Conservation (phyloP, 2,888 invertebrate species). For the Leucophenga maculata region DNA sequence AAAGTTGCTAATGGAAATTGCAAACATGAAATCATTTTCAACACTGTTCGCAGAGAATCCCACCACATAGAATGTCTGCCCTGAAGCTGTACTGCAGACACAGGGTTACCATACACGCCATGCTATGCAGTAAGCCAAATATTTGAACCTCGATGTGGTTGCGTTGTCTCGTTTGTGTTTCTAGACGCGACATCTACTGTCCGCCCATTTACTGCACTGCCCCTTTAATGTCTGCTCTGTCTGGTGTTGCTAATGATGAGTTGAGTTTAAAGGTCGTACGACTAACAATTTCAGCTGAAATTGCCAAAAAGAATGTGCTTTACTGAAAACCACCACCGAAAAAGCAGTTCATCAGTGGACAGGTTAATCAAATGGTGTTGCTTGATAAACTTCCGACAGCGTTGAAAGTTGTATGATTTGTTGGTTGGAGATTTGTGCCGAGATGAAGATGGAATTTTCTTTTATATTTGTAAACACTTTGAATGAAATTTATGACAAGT, state of each 20-base stretch:
- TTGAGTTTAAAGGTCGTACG: slow-evolving; percentile 8
- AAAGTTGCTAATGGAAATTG: slow-evolving; percentile 64
- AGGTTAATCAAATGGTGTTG: slow-evolving; percentile 32
- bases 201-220: neutral
- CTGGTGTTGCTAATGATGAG: slow-evolving; percentile 16
- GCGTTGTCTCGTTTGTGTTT: no score
- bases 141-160: neutral
- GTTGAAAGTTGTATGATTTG: no score
- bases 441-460: no score
- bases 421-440: no score
- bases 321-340: slow-evolving; percentile 36
- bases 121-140: neutral
- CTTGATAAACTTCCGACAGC: neutral
- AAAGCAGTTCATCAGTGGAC: slow-evolving; percentile 30
- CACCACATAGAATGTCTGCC: slow-evolving; percentile 52
- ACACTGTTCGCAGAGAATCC: slow-evolving; percentile 47
- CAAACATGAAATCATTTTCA: slow-evolving; percentile 59
- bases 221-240: neutral
- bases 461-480: neutral
- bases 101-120: neutral
- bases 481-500: neutral
- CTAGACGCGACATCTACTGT: neutral
- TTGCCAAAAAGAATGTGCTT: slow-evolving; percentile 21
- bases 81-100: neutral
- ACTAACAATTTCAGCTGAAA: slow-evolving; percentile 20